Evolutionary conservation across 2,113 vertebrate genomes (phyloP).

Genomic region (Calypte anna): DNA sequence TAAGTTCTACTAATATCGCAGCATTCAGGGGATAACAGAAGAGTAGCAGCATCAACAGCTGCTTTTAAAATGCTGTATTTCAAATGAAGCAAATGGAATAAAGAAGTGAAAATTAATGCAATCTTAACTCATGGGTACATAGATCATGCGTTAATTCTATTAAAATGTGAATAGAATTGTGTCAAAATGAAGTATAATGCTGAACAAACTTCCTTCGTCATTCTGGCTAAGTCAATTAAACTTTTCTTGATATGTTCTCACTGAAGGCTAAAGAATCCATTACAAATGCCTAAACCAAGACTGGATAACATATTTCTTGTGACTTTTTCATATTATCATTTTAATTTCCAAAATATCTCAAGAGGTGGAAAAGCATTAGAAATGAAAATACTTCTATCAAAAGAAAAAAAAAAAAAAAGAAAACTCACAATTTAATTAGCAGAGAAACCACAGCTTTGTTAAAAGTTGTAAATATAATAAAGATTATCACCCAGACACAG

Average conservation of each 20-base stretch:
- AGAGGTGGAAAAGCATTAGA: constrained; percentile 25
- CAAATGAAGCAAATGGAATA: background rate
- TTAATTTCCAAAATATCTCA: constrained; percentile 51
- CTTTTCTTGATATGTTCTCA: constrained; percentile 5
- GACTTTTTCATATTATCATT: constrained; percentile 20
- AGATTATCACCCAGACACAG: background rate
- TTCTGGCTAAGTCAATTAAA: constrained; percentile 37
- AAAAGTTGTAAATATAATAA: constrained; percentile 42
- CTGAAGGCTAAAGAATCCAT: constrained; percentile 16
- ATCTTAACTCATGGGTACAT: background rate
- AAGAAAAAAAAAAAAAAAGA: background rate
- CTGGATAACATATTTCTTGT: constrained; percentile 7
- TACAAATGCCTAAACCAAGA: constrained; percentile 13
- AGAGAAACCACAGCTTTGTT: constrained; percentile 30
- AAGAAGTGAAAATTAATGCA: constrained; percentile 18
- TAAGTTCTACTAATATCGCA: background rate
- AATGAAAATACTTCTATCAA: constrained; percentile 20
- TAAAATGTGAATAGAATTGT: constrained; percentile 14
- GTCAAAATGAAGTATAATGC: constrained; percentile 29
- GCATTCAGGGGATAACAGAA: background rate
- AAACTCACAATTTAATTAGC: constrained; percentile 34
- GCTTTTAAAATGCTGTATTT: background rate
- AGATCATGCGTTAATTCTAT: constrained; percentile 13
- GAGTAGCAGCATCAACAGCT: background rate
- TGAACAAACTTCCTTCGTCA: background rate